A percentile compares a stretch with the other conserved stretches of the same genome.
Conservation (phyloP, 2,797 vertebrate genomes). For the Pelobates cultripes region DNA sequence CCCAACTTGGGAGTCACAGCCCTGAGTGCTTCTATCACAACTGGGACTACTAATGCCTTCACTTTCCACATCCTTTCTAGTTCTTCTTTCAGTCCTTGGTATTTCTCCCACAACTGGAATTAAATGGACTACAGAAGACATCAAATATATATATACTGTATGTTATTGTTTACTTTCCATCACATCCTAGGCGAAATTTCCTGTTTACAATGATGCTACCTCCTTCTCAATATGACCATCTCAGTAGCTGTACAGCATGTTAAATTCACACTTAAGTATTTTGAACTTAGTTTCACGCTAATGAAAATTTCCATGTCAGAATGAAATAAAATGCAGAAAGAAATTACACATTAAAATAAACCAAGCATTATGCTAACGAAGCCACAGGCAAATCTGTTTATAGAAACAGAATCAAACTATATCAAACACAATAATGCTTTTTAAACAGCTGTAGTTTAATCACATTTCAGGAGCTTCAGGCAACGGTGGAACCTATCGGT, state of each 20-base stretch:
- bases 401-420: conserved; percentile 45
- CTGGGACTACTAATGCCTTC: no score
- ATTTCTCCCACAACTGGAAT: no score
- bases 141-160: no score
- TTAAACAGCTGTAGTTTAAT: conserved; percentile 56
- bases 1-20: no score
- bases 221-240: neutral
- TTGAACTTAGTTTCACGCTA: conserved; percentile 36
- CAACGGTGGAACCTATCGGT: conserved; percentile 28
- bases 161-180: no score
- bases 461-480: conserved; percentile 54
- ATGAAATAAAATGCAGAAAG: conserved; percentile 36
- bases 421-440: conserved; percentile 55
- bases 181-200: no score
- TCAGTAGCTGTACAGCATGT: neutral
- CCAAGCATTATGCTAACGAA: conserved; percentile 54
- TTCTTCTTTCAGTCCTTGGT: no score
- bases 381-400: conserved; percentile 54
- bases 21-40: no score
- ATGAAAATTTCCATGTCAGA: conserved; percentile 46
- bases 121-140: no score
- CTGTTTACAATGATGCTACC: no score
- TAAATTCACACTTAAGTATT: conserved; percentile 22
- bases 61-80: no score
- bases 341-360: conserved; percentile 54